A percentile compares a stretch with the other conserved stretches of the same genome.
These are phyloP conservation scores for Pemphigus obesinymphae DNA, from an alignment of 1,140 invertebrate species.

Conservation along the genomic window DNA sequence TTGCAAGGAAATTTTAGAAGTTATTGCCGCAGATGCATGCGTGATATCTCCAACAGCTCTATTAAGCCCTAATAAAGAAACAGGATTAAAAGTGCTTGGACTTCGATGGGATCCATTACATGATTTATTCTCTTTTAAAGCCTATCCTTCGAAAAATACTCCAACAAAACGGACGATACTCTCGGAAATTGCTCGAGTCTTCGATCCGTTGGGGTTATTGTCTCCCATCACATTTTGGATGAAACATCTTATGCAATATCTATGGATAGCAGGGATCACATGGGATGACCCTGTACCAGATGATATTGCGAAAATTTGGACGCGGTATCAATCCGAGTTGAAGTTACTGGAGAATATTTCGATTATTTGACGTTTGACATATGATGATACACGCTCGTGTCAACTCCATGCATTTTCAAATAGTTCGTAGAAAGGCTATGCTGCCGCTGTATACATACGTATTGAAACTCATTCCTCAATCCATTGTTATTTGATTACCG, in stretches of 20 bases:
- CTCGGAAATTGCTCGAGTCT: neutral
- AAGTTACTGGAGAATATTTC: neutral
- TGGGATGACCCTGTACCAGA: conserved; percentile 45
- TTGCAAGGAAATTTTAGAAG: neutral
- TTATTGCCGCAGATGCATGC: neutral
- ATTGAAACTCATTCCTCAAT: conserved; percentile 39
- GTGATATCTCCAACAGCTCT: neutral
- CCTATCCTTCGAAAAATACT: neutral
- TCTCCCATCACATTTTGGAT: conserved; percentile 43
- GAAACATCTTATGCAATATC: conserved; percentile 51
- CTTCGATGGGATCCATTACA: conserved; percentile 29
- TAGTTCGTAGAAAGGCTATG: neutral
- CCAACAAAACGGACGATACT: conserved; percentile 25
- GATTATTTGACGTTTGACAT: neutral
- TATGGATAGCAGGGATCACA: conserved; percentile 48
- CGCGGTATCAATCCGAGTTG: neutral
- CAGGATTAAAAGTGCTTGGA: conserved; percentile 32
- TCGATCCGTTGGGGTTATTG: neutral
- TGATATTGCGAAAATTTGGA: conserved; percentile 46
- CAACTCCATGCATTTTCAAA: neutral
- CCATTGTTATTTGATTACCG: conserved; percentile 39
- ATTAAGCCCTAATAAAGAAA: neutral
- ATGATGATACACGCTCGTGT: neutral
- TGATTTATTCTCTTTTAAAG: neutral
- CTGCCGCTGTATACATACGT: neutral